A percentile compares a stretch with the other conserved stretches of the same genome.
Evolutionary conservation across 2,113 vertebrate genomes (phyloP).

Genomic region (Prochilodus magdalenae): DNA sequence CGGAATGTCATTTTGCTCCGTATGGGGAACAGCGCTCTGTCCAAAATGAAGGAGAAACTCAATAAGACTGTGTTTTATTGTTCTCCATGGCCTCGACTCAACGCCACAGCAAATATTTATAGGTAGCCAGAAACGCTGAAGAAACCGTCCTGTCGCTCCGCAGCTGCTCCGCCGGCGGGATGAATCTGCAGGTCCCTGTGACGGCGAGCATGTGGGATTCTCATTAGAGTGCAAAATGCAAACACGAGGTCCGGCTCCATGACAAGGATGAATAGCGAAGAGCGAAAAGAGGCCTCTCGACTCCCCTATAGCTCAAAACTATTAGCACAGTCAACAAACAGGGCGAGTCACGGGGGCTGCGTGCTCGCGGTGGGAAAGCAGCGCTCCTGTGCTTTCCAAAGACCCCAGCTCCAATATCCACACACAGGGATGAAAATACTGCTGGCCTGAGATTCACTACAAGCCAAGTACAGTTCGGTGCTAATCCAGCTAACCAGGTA

Average conservation of each 20-base stretch:
- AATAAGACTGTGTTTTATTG: slow-evolving; percentile 36
- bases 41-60: not conserved
- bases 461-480: not conserved
- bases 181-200: slow-evolving; percentile 59
- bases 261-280: slow-evolving; percentile 69
- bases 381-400: not conserved
- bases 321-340: slow-evolving; percentile 7
- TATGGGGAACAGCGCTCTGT: not conserved
- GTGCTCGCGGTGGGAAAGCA: not conserved
- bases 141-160: not conserved
- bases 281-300: not conserved
- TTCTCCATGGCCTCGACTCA: not conserved
- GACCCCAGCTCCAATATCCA: not conserved
- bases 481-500: not conserved
- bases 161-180: not conserved
- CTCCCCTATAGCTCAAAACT: not conserved
- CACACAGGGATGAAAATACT: not conserved
- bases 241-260: slow-evolving; percentile 61
- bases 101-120: not conserved
- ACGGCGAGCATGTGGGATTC: slow-evolving; percentile 74
- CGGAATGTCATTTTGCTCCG: not conserved
- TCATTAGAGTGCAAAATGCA: slow-evolving; percentile 69
- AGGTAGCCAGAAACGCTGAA: not conserved
- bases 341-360: slow-evolving; percentile 32
- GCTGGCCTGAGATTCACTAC: not conserved